Evolutionary conservation across 2,113 vertebrate genomes (phyloP), one percentile per base, ranked within the genome.

Genomic region (Elephantulus edwardii): DNA sequence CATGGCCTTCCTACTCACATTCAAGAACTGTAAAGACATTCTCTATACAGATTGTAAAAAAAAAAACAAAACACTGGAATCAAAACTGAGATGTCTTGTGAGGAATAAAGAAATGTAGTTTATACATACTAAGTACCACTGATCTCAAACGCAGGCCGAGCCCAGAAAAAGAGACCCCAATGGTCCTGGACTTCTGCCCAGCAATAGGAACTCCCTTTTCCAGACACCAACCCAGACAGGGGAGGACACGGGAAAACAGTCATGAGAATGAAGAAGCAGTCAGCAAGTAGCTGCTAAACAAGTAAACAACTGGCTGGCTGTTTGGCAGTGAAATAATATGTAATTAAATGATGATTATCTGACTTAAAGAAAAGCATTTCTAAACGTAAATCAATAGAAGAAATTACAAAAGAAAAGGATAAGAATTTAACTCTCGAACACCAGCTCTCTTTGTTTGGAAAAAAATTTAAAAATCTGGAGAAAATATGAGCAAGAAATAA

Each of bases 331-430:
- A 48, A 86, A 33, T 50, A 81, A 38, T 28, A 24, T 38, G 22
- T 64, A 77, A 48, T 48, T 74, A 79, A 79, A 40, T 72, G 56
- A 3, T 28, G 56, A 11, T 38, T 56, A 81, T 11, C 66, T 52
- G 54, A 85, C 6, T 70, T 78, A 44, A 20, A 77, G 74, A 86
- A 74, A 68, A 20, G 20, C 33, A 79, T 40, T 70, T 74, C 64
- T 70, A 68, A 66, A 35, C 64, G 54, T 89, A 40, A 78, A 54
- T 42, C 8, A 75, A 72, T 3, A 68, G 42, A 52, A 87, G 78
- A 83, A 78, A 83, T 26, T 42, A 79, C 1, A 2, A 77, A 83
- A 6, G 8, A 66, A 77, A 82, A 80, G 75, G 60, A 46, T 50
- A 44, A 81, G 60, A 80, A 84, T 46, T 75, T 44, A 71, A 66